phyloP scores from a whole-genome alignment of 2,797 vertebrate species.

The Pyrocephalus nanus region DNA sequence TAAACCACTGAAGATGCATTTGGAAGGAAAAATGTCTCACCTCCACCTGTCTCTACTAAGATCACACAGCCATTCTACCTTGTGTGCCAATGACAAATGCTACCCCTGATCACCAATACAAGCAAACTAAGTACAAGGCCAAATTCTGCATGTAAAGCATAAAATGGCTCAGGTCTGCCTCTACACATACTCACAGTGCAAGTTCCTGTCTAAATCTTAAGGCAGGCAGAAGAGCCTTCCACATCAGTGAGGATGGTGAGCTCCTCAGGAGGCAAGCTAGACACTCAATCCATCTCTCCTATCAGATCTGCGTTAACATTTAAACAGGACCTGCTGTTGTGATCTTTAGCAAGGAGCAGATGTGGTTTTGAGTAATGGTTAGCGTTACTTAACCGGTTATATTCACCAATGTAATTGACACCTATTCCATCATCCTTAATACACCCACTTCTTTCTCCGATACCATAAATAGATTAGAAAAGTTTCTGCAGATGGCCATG shows the following conservation, averaged over 20 bases:
- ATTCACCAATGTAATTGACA: constrained; percentile 64
- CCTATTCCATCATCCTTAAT: constrained; percentile 63
- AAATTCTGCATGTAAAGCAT: not conserved
- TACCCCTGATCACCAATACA: not conserved
- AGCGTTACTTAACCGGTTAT: constrained; percentile 42
- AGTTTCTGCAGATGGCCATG: constrained; percentile 73
- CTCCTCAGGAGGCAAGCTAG: not conserved
- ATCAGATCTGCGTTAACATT: not conserved
- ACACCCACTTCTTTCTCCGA: constrained; percentile 70
- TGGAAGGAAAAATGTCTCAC: not conserved
- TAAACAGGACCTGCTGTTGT: not conserved
- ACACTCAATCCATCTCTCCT: not conserved
- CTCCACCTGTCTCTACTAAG: not conserved
- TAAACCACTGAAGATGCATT: not conserved
- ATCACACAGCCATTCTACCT: not conserved
- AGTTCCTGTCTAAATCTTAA: not conserved
- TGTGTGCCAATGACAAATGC: not conserved
- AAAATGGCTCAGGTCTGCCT: not conserved
- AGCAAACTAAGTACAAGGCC: not conserved
- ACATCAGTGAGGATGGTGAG: not conserved
- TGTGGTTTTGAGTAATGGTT: constrained; percentile 44
- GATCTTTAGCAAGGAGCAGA: constrained; percentile 9
- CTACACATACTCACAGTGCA: not conserved
- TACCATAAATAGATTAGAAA: constrained; percentile 76
- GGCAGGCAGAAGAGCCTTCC: not conserved